Percentiles rank a stretch among this genome's conserved stretches.
Conservation (phyloP, 2,113 vertebrate species). For the Tyrannus savana region DNA sequence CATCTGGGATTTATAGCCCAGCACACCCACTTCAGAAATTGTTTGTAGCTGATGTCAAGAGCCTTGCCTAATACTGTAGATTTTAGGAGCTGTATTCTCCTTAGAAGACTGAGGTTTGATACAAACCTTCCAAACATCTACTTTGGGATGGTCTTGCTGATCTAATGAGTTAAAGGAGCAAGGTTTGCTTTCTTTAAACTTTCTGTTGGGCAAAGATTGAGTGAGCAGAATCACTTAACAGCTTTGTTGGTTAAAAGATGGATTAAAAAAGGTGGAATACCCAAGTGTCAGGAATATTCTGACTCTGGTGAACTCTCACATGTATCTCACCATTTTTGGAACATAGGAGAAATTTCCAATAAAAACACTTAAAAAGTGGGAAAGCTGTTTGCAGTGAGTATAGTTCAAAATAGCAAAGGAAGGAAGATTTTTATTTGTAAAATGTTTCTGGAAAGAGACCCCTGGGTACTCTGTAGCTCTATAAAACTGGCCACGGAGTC, state of each 20-base stretch:
- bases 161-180: background rate
- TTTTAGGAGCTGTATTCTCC: background rate
- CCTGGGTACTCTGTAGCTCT: background rate
- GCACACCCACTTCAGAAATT: conserved; percentile 5
- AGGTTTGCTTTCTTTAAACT: background rate
- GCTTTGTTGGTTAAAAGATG: background rate
- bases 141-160: background rate
- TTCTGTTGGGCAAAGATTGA: background rate
- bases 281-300: background rate
- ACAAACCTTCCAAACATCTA: background rate
- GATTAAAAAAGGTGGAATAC: background rate
- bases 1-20: conserved; percentile 16
- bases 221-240: background rate
- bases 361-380: background rate
- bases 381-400: background rate
- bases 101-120: background rate
- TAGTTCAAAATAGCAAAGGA: background rate
- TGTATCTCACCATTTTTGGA: background rate
- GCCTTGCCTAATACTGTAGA: background rate
- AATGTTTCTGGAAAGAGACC: background rate
- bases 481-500: background rate
- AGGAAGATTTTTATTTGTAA: background rate
- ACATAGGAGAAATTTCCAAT: background rate
- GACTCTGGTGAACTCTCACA: background rate
- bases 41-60: conserved; percentile 24